Evolutionary conservation across 2,113 vertebrate genomes (phyloP).

Genomic region (Myotis davidii): DNA sequence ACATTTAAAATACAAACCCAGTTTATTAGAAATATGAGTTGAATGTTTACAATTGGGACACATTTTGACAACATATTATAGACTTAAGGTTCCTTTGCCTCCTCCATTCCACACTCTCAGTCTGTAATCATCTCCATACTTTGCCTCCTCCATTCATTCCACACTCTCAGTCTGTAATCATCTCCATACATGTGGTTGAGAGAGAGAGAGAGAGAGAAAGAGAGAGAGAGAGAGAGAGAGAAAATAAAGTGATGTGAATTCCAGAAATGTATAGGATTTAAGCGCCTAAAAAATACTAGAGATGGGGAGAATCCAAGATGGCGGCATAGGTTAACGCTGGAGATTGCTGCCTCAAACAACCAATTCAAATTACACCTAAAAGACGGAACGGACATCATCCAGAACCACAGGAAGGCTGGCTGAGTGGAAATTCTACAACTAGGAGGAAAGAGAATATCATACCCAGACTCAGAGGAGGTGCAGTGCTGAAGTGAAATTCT

Average conservation of each 20-base stretch:
- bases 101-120: not conserved
- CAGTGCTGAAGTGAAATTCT: too few relatives aligned
- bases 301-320: too few relatives aligned
- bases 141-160: not conserved
- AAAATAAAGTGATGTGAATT: not conserved
- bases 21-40: not conserved
- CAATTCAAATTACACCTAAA: too few relatives aligned
- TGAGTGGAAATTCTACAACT: too few relatives aligned
- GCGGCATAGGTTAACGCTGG: too few relatives aligned
- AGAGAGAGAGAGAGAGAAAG: not conserved
- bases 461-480: too few relatives aligned
- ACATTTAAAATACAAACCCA: constrained; percentile 29
- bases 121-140: not conserved
- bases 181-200: not conserved
- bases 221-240: not conserved
- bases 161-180: not conserved
- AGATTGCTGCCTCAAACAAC: too few relatives aligned
- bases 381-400: too few relatives aligned
- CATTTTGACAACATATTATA: not conserved
- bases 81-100: not conserved
- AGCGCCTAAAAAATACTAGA: not conserved
- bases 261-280: not conserved
- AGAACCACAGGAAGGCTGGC: too few relatives aligned
- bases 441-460: too few relatives aligned
- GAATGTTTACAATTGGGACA: not conserved